phyloP scores from a whole-genome alignment of 2,888 invertebrate species.

The Heliconius cydno region DNA sequence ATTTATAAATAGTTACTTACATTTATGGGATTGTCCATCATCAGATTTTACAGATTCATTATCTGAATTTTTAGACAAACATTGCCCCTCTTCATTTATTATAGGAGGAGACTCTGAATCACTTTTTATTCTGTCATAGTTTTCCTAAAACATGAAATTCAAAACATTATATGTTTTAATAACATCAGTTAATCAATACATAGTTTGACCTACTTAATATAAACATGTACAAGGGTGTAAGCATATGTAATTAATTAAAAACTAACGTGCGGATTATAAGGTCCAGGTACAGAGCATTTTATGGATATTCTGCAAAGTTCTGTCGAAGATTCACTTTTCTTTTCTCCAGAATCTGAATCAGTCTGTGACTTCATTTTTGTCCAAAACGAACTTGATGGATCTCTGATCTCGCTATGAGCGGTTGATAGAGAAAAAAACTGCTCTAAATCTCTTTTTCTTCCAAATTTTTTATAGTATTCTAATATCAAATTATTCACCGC shows the following conservation, averaged over 20 bases:
- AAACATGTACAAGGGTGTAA: neutral
- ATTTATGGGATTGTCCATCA: slow-evolving; percentile 73
- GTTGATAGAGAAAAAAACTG: slow-evolving; percentile 85
- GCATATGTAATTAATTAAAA: neutral
- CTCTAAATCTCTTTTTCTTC: slow-evolving; percentile 86
- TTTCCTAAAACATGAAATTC: slow-evolving; percentile 52
- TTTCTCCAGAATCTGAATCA: slow-evolving; percentile 73
- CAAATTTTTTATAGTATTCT: slow-evolving; percentile 88
- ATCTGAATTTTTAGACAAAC: slow-evolving; percentile 58
- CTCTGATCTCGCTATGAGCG: slow-evolving; percentile 72
- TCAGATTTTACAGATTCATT: slow-evolving; percentile 70
- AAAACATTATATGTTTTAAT: neutral
- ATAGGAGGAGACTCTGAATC: slow-evolving; percentile 75
- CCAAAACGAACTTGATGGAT: slow-evolving; percentile 74
- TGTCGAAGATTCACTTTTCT: slow-evolving; percentile 69
- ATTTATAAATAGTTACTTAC: slow-evolving; percentile 57
- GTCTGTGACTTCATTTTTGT: slow-evolving; percentile 72
- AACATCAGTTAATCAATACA: neutral
- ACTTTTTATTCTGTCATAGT: slow-evolving; percentile 60
- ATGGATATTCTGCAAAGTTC: slow-evolving; percentile 78
- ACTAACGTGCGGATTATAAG: slow-evolving; percentile 61
- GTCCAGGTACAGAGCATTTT: slow-evolving; percentile 68
- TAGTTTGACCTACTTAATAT: slow-evolving; percentile 7
- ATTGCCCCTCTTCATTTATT: slow-evolving; percentile 63
- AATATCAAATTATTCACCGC: slow-evolving; percentile 77